Base-by-base conservation (phyloP, 2,888 invertebrate genomes). In the Emmelina monodactyla region DNA sequence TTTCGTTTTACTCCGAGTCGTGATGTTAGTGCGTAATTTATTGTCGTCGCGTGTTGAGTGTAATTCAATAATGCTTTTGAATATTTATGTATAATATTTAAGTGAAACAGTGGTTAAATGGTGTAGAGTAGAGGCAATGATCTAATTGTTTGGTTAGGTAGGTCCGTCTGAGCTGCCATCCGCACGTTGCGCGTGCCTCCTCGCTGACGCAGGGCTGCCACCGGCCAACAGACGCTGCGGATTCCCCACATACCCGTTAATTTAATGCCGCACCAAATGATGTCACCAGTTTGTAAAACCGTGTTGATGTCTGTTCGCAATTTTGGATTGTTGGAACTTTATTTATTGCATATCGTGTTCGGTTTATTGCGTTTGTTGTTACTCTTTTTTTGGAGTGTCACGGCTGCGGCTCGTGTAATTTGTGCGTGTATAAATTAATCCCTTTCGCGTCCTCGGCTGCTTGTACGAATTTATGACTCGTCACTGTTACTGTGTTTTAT, bases 121-220 rank as follows among this genome's bases (percentile, higher is more conserved):
- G 7, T 7, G 31, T 31, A 16, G 7, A 11, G 9, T 9, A 32
- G 30, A 19, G 61, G 54, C 53, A 55, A 55, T 55, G 58, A 62
- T 63, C 56, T 66, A 64, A 72, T 71, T 71, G 69, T 69, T 70
- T 63, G 62, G 58, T 56, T 61, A 57, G 25, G 29, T 29, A 16
- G 13, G 19, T 25, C 51, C 49, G 46, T 45, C 41, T 49, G 45
- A 39, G 46, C 45, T 25, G 25, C 41, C 40, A 53, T 41, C 44
- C 50, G 57, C 63, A 63, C 55, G 57, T 63, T 69, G 53, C 53
- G n/a, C 25, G n/a, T 10, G 25, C 25, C 25, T 9, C 43, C 44
- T 53, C 39, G 42, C 49, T 50, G 50, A 55, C 51, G 45, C 63
- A 70, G 70, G 68, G 66, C 49, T 69, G 68, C 50, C 62, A n/a